Evolutionary conservation across 1,140 invertebrate species (phyloP).

Genomic region (Homarus americanus): DNA sequence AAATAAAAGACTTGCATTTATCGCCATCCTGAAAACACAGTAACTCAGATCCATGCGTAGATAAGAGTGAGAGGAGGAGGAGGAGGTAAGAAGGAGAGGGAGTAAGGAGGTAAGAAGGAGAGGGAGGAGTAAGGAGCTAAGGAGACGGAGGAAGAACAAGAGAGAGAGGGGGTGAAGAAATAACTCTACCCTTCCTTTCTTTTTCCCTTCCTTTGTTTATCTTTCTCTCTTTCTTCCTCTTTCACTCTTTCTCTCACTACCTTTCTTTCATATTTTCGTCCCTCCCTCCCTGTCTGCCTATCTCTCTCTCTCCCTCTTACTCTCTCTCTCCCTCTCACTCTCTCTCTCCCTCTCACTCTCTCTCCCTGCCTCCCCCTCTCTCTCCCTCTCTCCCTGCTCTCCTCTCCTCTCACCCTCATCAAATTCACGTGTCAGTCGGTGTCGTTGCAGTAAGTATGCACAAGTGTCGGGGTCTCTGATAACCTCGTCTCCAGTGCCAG

Average conservation of each 20-base stretch:
- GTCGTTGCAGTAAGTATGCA: neutral
- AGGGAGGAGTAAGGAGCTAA: neutral
- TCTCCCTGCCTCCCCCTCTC: neutral
- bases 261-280: too few relatives aligned
- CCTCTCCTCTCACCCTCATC: neutral
- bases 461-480: slow-evolving; percentile 8
- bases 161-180: neutral
- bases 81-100: neutral
- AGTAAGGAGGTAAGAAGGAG: neutral
- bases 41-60: too few relatives aligned
- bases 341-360: slow-evolving; percentile 6
- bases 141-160: neutral
- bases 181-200: too few relatives aligned
- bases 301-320: too few relatives aligned
- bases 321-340: too few relatives aligned
- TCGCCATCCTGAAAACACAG: too few relatives aligned
- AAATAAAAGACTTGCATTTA: too few relatives aligned
- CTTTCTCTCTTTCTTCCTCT: too few relatives aligned
- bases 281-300: too few relatives aligned
- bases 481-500: slow-evolving; percentile 4
- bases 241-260: too few relatives aligned
- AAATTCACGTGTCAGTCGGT: slow-evolving; percentile 11
- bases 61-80: neutral
- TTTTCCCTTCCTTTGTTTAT: too few relatives aligned
- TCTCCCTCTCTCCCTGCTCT: neutral